Evolutionary conservation across 2,888 invertebrate genomes (phyloP), one percentile per base, ranked within the genome.

Genomic region (Eurytoma adleriae): DNA sequence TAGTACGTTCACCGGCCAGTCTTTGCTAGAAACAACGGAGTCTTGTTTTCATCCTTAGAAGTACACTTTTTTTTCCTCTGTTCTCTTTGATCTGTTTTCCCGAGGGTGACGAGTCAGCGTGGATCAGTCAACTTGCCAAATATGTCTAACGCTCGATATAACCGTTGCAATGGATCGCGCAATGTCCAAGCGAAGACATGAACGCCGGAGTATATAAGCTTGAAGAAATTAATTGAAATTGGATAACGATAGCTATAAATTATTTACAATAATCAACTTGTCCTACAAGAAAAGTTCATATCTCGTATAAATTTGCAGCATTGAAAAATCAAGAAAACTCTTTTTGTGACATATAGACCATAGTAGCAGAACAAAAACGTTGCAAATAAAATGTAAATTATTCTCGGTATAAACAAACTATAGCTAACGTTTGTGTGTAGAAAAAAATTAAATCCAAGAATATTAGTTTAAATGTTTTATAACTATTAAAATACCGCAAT

Each of bases 1-100:
- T 69, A 56, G 73, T 69, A 74, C n/a, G 48, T 12, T 18, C 50
- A n/a, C 10, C n/a, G 24, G 14, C 27, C 18, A 10, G 50, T 3
- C 30, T 18, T 78, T 61, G 78, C 81, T 73, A 59, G 78, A 81
- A 78, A 81, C 81, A 81, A 81, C 78, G 73, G 74, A 81, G 40
- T 48, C 27, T 62, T 70, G 72, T 80, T 71, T 77, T 72, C 76
- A 80, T 67, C 68, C 66, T 70, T 54, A 66, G 70, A 78, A 71
- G 66, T 40, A 18, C 56, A 50, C 50, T 74, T 74, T 66, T 75
- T 77, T 71, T 76, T 57, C 40, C 40, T 59, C 10, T 40, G n/a
- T 70, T 48, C 50, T 20, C 24, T 12, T 68, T 40, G 12, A 40
- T 66, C 27, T 14, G 14, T 4, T n/a, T 40, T 20, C 30, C 48